These are phyloP conservation scores for Pseudolycoriella hygida DNA, from an alignment of 2,888 invertebrate species.

Conservation along the genomic window DNA sequence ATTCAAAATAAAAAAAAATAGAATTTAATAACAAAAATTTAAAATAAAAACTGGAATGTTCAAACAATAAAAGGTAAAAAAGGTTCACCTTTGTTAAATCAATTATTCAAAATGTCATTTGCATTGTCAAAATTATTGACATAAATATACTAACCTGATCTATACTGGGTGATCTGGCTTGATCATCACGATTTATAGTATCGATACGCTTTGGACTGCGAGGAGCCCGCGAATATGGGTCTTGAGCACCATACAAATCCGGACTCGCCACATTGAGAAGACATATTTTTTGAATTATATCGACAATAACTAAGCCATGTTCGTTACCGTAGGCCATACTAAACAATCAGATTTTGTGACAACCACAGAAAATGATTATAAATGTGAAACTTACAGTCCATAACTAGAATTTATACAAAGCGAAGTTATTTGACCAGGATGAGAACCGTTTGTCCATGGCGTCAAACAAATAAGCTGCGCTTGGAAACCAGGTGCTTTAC, in stretches of 20 bases:
- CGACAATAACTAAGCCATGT: slow-evolving; percentile 86
- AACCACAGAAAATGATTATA: too few species aligned
- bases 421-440: slow-evolving; percentile 72
- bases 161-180: slow-evolving; percentile 68
- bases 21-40: too few species aligned
- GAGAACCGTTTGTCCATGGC: slow-evolving; percentile 57
- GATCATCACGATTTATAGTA: slow-evolving; percentile 27
- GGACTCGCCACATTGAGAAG: slow-evolving; percentile 76
- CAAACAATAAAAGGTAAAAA: too few species aligned
- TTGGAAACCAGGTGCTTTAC: slow-evolving; percentile 92
- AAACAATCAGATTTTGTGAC: too few species aligned
- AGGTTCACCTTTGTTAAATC: too few species aligned
- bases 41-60: too few species aligned
- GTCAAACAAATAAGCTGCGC: slow-evolving; percentile 88
- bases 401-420: slow-evolving; percentile 91
- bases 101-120: neutral
- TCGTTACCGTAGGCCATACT: slow-evolving; percentile 97
- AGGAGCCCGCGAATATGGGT: slow-evolving; percentile 68
- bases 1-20: too few species aligned
- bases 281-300: slow-evolving; percentile 79
- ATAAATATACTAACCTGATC: slow-evolving; percentile 54
- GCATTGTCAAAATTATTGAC: neutral
- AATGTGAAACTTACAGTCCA: slow-evolving; percentile 87
- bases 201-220: slow-evolving; percentile 51
- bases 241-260: slow-evolving; percentile 78